Evolutionary conservation across 2,113 vertebrate genomes (phyloP), one percentile per base, ranked within the genome.

Genomic region (Pygoscelis adeliae): DNA sequence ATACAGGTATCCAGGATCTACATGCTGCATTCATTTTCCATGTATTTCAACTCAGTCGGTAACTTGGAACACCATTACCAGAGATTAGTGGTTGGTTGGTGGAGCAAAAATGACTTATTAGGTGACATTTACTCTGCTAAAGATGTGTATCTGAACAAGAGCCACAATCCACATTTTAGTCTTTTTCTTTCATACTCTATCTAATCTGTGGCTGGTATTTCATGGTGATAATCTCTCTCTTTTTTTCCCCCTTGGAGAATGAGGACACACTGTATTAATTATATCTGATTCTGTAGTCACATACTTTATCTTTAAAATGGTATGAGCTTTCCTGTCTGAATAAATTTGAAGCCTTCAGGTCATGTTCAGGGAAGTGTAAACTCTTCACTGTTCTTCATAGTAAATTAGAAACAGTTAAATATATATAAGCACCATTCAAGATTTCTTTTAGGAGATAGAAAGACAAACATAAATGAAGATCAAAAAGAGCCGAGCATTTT

Each of bases 1-100:
- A 96, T 94, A 91, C 95, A 95, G 8, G 90, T 96, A 93, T 97
- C 97, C 97, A 98, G 98, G 95, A 97, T 96, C 97, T 97, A 94
- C 70, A 18, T 38, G 20, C 47, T 87, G 69, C 62, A 2, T 83
- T 87, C 95, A 26, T 95, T 96, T 97, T 92, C 96, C 93, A 70
- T 38, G 84, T n/a, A 62, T 63, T 96, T 74, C 72, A 63, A 78
- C 83, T 69, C 94, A 40, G 58, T 65, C 29, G 1, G 6, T 38
- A 85, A 94, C 72, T 62, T 94, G 72, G 81, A 93, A 83, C 80
- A 55, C 72, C 83, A 12, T 81, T 83, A 91, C 79, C 63, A 94
- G 74, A 71, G 66, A 93, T 92, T 67, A 93, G 58, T 53, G 83
- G 29, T 47, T 74, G 79, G 61, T 34, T 73, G 46, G 36, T 59